A percentile compares a stretch with the other conserved stretches of the same genome.
Evolutionary conservation across 2,113 vertebrate species (phyloP).

Genomic region (Thamnophis sirtalis): DNA sequence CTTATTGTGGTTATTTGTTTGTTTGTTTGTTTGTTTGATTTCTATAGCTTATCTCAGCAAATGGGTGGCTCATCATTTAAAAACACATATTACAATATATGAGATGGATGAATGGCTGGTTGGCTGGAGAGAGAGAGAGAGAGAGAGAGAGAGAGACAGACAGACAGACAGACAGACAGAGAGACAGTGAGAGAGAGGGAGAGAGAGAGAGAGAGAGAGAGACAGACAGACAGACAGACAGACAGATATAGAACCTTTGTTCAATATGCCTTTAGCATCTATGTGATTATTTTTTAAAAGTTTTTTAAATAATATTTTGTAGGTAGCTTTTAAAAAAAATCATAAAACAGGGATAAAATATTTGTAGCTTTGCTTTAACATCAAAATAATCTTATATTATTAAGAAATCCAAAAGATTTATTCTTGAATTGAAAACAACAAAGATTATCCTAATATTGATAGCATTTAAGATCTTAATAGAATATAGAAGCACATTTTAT

Average conservation of each 20-base stretch:
- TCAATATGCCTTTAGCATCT: slow-evolving; percentile 13
- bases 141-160: no score
- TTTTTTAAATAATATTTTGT: slow-evolving; percentile 24
- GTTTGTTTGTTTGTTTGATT: neutral
- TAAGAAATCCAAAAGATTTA: slow-evolving; percentile 13
- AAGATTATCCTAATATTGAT: slow-evolving; percentile 4
- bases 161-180: no score
- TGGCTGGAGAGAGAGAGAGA: no score
- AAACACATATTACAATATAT: no score
- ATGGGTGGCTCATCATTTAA: no score
- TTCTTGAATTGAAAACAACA: slow-evolving; percentile 1
- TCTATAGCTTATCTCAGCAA: neutral
- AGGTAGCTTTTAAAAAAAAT: slow-evolving; percentile 21
- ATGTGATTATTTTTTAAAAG: neutral
- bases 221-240: no score
- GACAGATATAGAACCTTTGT: neutral
- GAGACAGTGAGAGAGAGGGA: no score
- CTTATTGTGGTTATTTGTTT: neutral
- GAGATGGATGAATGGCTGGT: no score
- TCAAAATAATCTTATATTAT: slow-evolving; percentile 9
- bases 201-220: no score
- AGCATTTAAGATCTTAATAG: neutral
- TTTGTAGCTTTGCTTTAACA: slow-evolving; percentile 32
- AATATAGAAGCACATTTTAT: neutral
- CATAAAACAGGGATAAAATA: slow-evolving; percentile 13